Conservation (phyloP, 2,113 vertebrate species). For the Mus spicilegus region DNA sequence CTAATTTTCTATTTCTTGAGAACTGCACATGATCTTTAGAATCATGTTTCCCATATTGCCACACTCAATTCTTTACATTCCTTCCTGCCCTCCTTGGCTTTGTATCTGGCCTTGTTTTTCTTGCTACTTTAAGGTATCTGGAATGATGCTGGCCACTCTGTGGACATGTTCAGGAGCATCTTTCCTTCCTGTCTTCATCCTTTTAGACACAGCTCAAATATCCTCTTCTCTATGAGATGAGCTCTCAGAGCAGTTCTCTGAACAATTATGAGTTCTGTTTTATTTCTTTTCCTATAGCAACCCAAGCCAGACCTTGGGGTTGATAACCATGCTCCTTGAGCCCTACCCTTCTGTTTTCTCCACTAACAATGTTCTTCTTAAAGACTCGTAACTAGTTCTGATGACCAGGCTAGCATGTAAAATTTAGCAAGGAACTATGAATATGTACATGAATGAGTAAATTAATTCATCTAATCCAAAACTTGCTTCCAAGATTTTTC, state of each 20-base stretch:
- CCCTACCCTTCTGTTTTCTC: not conserved
- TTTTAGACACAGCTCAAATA: constrained; percentile 23
- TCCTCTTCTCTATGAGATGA: not conserved
- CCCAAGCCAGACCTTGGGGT: not conserved
- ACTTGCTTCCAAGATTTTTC: constrained; percentile 15
- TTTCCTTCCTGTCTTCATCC: not conserved
- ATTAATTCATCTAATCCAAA: not conserved
- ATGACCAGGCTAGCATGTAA: not conserved
- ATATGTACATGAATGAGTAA: not conserved
- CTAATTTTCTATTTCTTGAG: constrained; percentile 9
- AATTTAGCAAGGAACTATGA: not conserved
- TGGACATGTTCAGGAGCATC: not conserved
- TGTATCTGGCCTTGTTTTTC: not conserved
- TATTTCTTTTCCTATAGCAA: not conserved
- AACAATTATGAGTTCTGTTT: not conserved
- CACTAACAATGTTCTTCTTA: not conserved
- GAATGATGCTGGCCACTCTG: not conserved
- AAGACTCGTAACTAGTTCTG: not conserved
- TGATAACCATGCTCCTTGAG: not conserved
- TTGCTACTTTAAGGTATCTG: not conserved
- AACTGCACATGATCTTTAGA: not conserved
- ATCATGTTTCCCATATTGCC: not conserved
- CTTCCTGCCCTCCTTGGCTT: not conserved
- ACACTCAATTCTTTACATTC: not conserved
- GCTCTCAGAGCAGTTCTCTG: not conserved